Evolutionary conservation across 1,140 invertebrate species (phyloP), one percentile per base, ranked within the genome.

Genomic region (Arctopsyche grandis): DNA sequence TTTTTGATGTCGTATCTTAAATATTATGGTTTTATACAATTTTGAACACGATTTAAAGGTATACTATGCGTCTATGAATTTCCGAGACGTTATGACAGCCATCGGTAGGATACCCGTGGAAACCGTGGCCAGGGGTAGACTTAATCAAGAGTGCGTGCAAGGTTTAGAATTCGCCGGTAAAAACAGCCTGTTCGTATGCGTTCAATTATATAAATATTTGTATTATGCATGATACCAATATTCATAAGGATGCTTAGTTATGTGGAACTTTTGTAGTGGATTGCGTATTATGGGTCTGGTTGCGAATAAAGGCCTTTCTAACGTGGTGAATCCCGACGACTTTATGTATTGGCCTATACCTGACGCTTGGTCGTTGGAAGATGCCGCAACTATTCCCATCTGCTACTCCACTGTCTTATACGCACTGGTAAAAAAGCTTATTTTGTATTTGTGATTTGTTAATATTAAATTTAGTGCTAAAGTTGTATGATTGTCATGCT

Each of bases 381-480:
- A 98, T 58, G 97, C 96, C 0, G 94, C 95, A 0, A 96, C 96
- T 0, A 90, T 98, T 0, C 97, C 97, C 1, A 93, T 93, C 0
- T 94, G 94, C 5, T 98, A 97, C 84, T 90, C 91, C 60, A 98
- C 96, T 0, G 95, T 92, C 0, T 94, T 95, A 81, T 96, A 96
- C 85, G 93, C 95, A 9, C 89, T 99, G 75, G 88, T 91, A 48
- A 84, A 3, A 14, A 22, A n/a, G n/a, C n/a, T n/a, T n/a, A 69
- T 38, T 69, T 69, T 38, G 29, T 38, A 38, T 16, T 38, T 70
- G 9, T 70, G 4, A 43, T 70, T 38, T 70, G 5, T 38, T 70
- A 38, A 70, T 10, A 5, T 44, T 66, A n/a, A n/a, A n/a, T n/a
- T n/a, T n/a, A n/a, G n/a, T n/a, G n/a, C n/a, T n/a, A n/a, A n/a